Evolutionary conservation across 2,113 vertebrate genomes (phyloP).

Genomic region (Malurus cyaneus): DNA sequence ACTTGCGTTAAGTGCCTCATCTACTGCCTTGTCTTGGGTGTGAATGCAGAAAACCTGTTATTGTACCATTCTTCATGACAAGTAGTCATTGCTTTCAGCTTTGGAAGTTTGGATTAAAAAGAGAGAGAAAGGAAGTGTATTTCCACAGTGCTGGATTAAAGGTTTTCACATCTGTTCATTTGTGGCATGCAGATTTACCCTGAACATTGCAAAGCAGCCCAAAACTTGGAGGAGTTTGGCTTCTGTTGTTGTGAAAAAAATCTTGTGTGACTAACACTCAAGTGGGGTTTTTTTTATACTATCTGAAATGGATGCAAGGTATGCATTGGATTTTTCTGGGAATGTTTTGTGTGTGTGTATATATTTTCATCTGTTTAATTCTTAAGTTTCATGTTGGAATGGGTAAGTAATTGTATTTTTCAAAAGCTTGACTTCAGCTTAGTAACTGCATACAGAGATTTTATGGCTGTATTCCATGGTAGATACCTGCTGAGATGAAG

Average conservation of each 20-base stretch:
- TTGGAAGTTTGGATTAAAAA: background rate
- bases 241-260: slow-evolving; percentile 8
- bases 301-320: background rate
- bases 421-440: background rate
- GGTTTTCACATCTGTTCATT: accelerated
- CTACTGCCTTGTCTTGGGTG: background rate
- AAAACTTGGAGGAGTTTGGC: background rate
- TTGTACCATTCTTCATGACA: background rate
- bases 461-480: background rate
- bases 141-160: background rate
- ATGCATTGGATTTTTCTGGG: background rate
- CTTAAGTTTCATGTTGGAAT: background rate
- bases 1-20: background rate
- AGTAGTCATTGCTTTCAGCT: background rate
- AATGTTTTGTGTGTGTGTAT: background rate
- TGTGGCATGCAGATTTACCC: background rate
- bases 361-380: background rate
- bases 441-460: background rate
- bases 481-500: background rate
- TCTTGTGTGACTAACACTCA: background rate
- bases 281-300: background rate
- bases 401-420: background rate
- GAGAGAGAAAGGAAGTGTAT: background rate
- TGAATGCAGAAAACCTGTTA: background rate
- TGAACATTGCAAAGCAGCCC: background rate